These are phyloP conservation scores for Isurus oxyrinchus DNA, from an alignment of 2,113 vertebrate genomes.

Conservation along the genomic window DNA sequence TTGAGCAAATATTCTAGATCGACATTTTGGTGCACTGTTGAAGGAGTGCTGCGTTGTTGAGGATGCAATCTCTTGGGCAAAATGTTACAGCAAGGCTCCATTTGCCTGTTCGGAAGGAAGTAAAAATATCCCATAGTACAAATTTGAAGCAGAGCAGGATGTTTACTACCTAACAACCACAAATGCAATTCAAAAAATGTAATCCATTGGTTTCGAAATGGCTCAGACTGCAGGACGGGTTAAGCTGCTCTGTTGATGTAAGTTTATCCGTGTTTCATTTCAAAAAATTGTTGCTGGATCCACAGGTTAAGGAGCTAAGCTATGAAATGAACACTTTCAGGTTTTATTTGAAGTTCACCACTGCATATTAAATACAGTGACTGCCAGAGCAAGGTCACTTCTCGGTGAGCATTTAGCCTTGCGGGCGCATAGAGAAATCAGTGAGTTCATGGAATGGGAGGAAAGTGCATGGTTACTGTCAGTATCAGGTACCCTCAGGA, in stretches of 20 bases:
- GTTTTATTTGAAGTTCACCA: not conserved
- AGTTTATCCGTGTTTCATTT: not conserved
- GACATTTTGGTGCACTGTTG: not conserved
- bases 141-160: not conserved
- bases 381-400: not conserved
- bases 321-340: not conserved
- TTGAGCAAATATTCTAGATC: not conserved
- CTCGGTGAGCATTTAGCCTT: not conserved
- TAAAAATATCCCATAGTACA: not conserved
- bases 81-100: not conserved
- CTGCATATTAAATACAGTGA: not conserved
- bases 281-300: not conserved
- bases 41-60: not conserved
- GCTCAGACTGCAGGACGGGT: not conserved
- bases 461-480: not conserved
- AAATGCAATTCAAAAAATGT: not conserved
- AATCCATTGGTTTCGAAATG: not conserved
- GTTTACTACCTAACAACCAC: not conserved
- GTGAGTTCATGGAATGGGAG: not conserved
- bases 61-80: not conserved
- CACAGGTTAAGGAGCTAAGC: not conserved
- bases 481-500: not conserved
- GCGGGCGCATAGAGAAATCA: not conserved
- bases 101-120: not conserved
- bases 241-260: not conserved